Evolutionary conservation across 2,888 invertebrate species (phyloP).

Genomic region (Lutraria lutraria): DNA sequence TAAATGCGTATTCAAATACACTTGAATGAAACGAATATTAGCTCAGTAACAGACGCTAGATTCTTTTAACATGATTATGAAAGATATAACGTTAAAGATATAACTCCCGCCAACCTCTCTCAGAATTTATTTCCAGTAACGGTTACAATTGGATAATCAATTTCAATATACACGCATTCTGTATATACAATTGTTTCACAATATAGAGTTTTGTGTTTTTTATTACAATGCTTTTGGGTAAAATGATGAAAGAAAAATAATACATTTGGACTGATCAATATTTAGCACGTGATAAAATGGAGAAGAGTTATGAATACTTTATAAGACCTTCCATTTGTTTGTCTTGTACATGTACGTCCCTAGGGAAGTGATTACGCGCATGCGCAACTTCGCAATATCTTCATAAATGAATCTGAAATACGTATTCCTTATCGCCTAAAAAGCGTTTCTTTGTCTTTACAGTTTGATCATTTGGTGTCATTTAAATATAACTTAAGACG

Average conservation of each 20-base stretch:
- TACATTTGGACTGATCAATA: neutral
- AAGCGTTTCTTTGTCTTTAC: neutral
- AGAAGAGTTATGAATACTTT: slow-evolving; percentile 21
- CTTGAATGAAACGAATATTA: too few species aligned
- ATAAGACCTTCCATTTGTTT: neutral
- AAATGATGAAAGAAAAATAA: neutral
- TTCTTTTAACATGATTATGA: too few species aligned
- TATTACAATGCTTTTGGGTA: too few species aligned
- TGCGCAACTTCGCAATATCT: neutral
- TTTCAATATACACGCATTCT: too few species aligned
- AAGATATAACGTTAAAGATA: too few species aligned
- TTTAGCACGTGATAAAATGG: neutral
- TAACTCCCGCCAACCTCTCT: too few species aligned
- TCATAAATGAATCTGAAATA: neutral
- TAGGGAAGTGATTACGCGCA: neutral
- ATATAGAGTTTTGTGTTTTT: too few species aligned
- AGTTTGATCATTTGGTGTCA: neutral
- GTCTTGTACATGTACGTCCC: neutral
- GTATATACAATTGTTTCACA: too few species aligned
- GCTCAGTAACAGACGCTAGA: too few species aligned
- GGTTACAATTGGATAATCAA: too few species aligned
- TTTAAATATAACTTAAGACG: neutral
- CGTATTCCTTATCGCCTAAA: neutral
- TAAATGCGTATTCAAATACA: too few species aligned
- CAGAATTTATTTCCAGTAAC: too few species aligned